These are phyloP conservation scores for Platysternon megacephalum DNA, from an alignment of 2,113 vertebrate species.

Conservation along the genomic window DNA sequence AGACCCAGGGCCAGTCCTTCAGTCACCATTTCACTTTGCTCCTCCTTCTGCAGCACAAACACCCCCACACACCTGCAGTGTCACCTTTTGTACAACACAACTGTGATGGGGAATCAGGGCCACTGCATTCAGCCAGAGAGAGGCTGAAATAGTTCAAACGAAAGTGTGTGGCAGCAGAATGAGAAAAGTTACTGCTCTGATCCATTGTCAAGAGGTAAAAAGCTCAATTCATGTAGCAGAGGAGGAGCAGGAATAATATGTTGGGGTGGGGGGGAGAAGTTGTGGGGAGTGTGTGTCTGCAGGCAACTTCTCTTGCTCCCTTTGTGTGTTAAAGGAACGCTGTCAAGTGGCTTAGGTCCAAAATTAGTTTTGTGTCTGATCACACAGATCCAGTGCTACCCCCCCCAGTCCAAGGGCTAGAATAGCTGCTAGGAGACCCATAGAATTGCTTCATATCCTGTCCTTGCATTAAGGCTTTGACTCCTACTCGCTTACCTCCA, in stretches of 20 bases:
- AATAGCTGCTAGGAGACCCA: conserved; percentile 32
- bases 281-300: background rate
- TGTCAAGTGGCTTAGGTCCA: background rate
- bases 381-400: background rate
- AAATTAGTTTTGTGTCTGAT: background rate
- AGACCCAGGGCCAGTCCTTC: background rate
- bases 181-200: conserved; percentile 69
- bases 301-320: background rate
- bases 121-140: conserved; percentile 54
- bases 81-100: background rate
- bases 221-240: conserved; percentile 60
- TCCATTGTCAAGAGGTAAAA: conserved; percentile 43
- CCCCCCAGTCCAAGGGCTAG: background rate
- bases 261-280: conserved; percentile 12
- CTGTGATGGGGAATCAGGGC: background rate
- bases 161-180: conserved; percentile 69
- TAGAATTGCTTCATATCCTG: background rate
- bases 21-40: conserved; percentile 1
- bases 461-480: background rate
- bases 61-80: background rate
- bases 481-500: background rate
- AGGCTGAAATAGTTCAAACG: conserved; percentile 68
- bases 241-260: conserved; percentile 53
- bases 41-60: background rate
- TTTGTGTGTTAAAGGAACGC: conserved; percentile 45